Base-by-base conservation (phyloP, 2,797 vertebrate species). In the Numenius phaeopus region DNA sequence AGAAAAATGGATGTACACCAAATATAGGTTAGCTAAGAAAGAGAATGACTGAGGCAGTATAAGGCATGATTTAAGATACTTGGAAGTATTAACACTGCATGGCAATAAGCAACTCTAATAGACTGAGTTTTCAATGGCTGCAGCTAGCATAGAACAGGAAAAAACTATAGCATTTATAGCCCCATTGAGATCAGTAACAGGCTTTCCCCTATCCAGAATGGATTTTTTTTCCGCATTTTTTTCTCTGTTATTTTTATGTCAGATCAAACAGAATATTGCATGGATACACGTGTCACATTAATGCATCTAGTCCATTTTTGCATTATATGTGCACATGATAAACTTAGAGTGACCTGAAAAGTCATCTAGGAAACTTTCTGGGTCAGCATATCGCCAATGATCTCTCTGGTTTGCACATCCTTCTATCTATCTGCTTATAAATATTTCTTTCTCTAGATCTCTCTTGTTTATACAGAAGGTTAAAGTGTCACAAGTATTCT, bases 321-420 rank as follows among this genome's bases (percentile, higher is more conserved):
- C 29, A 55, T 86, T 78, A 70, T 34, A 27, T 57, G 58, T 42
- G 40, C 23, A 59, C 34, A 44, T 8, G n/a, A 39, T 49, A 64
- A 87, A 84, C 26, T 92, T 30, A 81, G 21, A 82, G 17, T 62
- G 50, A 71, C 40, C 55, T 65, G n/a, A 96, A 85, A 94, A 91
- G 66, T 67, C 49, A 55, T 59, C 72, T 67, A n/a, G n/a, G 57
- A 91, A 86, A 57, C 10, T 66, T 86, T 55, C 54, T 61, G 27
- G 73, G 22, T 15, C 47, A 80, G n/a, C 37, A 61, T 52, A 61
- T 29, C 49, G 8, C 39, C 65, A 50, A 59, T 40, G 57, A 67
- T 66, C 12, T 83, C 64, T 66, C 50, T 71, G 39, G 34, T 44
- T 50, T 69, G 29, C 9, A 46, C 2, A 2, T 2, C 42, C 22